Evolutionary conservation across 2,888 invertebrate species (phyloP).

Genomic region (Smittia sp.): DNA sequence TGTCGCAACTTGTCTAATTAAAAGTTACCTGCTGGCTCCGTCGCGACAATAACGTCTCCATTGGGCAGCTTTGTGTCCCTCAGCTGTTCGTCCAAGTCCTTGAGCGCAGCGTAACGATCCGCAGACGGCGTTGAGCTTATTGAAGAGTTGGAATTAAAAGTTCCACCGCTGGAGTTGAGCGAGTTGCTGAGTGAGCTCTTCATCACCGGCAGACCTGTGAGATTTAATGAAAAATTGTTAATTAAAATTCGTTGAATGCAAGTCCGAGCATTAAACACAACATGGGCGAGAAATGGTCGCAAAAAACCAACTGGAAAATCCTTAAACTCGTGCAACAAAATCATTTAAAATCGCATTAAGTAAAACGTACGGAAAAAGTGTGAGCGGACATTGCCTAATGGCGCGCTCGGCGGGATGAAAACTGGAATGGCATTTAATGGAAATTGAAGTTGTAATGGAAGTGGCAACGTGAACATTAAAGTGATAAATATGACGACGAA

Average conservation of each 20-base stretch:
- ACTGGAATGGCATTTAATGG: no score
- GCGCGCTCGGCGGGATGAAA: no score
- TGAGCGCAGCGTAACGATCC: conserved; percentile 93
- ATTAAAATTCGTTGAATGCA: not conserved
- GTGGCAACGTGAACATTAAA: no score
- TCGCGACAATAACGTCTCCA: not conserved
- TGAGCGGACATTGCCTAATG: no score
- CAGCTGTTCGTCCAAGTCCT: conserved; percentile 81
- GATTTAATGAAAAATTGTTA: not conserved
- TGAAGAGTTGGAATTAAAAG: conserved; percentile 46
- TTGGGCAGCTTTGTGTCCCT: conserved; percentile 53
- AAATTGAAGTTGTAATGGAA: no score
- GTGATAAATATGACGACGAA: no score
- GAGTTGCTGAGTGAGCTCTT: conserved; percentile 45
- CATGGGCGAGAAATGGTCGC: no score
- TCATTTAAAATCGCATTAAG: not conserved
- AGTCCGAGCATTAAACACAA: no score
- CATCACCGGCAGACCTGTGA: conserved; percentile 50
- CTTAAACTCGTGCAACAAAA: not conserved
- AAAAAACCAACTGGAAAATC: no score
- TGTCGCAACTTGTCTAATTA: no score
- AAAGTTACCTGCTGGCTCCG: not conserved
- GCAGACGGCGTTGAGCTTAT: conserved; percentile 56
- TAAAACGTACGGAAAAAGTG: not conserved
- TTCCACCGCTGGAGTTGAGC: conserved; percentile 45